Evolutionary conservation across 2,113 vertebrate species (phyloP), one percentile per base, ranked within the genome.

Genomic region (Craseonycteris thonglongyai): DNA sequence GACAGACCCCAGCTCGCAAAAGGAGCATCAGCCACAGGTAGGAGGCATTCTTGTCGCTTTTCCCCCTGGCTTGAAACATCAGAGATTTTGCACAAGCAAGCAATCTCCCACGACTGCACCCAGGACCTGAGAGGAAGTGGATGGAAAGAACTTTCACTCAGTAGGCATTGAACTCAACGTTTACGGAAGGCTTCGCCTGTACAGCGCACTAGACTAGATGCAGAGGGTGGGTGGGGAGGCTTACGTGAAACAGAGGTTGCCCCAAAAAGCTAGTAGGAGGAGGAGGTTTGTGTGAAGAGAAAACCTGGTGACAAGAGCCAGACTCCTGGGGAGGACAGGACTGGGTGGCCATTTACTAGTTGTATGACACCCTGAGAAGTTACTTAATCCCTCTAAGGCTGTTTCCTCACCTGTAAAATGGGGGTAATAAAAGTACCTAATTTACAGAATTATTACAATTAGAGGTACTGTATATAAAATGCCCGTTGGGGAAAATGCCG

Each of bases 1-100:
- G 90, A 96, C 88, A 93, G 78, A 95, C 76, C 49, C 88, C 75
- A 71, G 66, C 5, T 21, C 81, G 85, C 56, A 86, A 92, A 96
- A 88, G 92, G 88, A 90, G 84, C 76, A 90, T 86, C 72, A 65
- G 93, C 61, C 78, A 28, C 38, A 72, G 78, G 83, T 87, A 66
- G 83, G 75, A 90, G 38, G 68, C 58, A 82, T 93, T 85, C 90
- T 87, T 72, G 82, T 92, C 80, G 61, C 51, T 82, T 79, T 76
- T 65, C 76, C 19, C 83, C 89, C 86, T 58, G 33, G 33, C 91
- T 61, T 40, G 61, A 68, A 90, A 88, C 40, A 47, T 81, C 35
- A 28, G 83, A 16, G 72, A 81, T 78, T 92, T 87, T 63, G 63
- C 83, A 86, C 56, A 82, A 74, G 33, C 19, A 40, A 89, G 78